Evolutionary conservation across 2,888 invertebrate species (phyloP), one percentile per base, ranked within the genome.

Genomic region (Notodonta ziczac): DNA sequence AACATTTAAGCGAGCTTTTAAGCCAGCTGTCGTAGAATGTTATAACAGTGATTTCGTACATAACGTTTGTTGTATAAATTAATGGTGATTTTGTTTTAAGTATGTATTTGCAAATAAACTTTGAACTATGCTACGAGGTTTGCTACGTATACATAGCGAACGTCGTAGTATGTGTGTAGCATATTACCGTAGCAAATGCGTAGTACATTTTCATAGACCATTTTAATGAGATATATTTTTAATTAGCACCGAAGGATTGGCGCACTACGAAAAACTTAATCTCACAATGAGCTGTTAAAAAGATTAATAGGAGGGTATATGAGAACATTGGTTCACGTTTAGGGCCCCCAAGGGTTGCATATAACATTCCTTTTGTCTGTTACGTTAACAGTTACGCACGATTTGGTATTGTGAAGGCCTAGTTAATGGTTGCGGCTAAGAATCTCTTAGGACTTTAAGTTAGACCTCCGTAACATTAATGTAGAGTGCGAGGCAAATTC

Each of bases 291-390:
- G 87, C 82, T 85, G 87, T 88, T 87, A 87, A 85, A 83, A 84
- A 87, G 88, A 89, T 88, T 88, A 87, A 89, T 88, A 82, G 84
- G 80, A 84, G 82, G 86, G 85, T 78, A 83, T 76, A 80, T 75
- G 73, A 76, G 84, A 82, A 81, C 85, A 87, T 87, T 83, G 84
- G 81, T 77, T 84, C 78, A 81, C 86, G 85, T 88, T 88, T 87
- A 87, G 85, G 81, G 80, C 82, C 76, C 86, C 84, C 83, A 61
- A 75, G 85, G 84, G 84, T 69, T 80, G 78, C 78, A 78, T 82
- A 80, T 73, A 72, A 70, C 69, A 70, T 67, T 67, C 76, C 46
- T 70, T 75, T 76, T 77, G 73, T 76, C 77, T 68, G 66, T 46
- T 6, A 62, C 73, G 67, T 73, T 73, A 73, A 66, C 69, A 72